Evolutionary conservation across 1,140 invertebrate species (phyloP), one percentile per base, ranked within the genome.

Genomic region (Maniola jurtina): DNA sequence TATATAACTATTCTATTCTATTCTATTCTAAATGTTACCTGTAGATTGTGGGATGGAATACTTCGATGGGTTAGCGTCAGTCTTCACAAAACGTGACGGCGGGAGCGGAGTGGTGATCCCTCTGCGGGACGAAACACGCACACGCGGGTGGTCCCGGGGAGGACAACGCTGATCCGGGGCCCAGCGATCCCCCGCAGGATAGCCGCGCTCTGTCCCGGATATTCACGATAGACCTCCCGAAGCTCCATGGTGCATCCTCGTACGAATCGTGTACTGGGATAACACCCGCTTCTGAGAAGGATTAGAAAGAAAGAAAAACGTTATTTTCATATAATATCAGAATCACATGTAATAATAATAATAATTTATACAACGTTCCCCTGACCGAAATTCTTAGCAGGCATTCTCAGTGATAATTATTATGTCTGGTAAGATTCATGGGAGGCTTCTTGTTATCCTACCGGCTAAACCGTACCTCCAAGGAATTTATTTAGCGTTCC

Each of bases 11-110:
- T n/a, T n/a, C n/a, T n/a, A n/a, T n/a, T n/a, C n/a, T n/a, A n/a
- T n/a, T n/a, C n/a, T n/a, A n/a, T n/a, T n/a, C n/a, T n/a, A n/a
- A n/a, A n/a, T 1, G 38, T 38, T 61, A 48, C 50, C 50, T 56
- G 59, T 57, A 61, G 50, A 55, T 36, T 56, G 55, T 60, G 61
- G 68, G 61, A 61, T 67, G 66, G 57, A 68, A 63, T 25, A 48
- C 52, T 55, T 72, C 16, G 67, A 47, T 55, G 48, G 67, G 80
- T 86, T 87, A 88, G 73, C 81, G 85, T 88, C 86, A 89, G 73
- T 89, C 83, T 7, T 88, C 87, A 60, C 85, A 88, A 68, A 90
- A 90, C n/a, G 84, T 73, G n/a, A 88, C 88, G 0, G 73, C 83
- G 0, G 88, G 88, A 1, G 84, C 88, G 0, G 88, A 90, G 69